Percentiles rank a stretch among this genome's conserved stretches.
These are phyloP conservation scores for Leptatherina wallacei DNA, from an alignment of 2,797 vertebrate genomes.

Conservation along the genomic window DNA sequence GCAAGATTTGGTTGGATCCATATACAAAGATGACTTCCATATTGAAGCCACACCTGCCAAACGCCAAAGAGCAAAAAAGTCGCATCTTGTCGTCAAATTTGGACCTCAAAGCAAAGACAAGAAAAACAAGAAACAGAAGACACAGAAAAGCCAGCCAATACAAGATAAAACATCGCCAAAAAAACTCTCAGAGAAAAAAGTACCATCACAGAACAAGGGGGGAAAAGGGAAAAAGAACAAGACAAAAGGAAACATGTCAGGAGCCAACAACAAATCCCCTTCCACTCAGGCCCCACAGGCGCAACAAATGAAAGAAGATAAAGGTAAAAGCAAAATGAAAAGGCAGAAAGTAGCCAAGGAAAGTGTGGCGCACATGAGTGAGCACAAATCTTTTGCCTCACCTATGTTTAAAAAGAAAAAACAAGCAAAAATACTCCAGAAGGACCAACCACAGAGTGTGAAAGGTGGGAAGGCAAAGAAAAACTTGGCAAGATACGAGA, in stretches of 20 bases:
- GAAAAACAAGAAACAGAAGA: constrained; percentile 70
- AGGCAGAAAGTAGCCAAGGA: constrained; percentile 60
- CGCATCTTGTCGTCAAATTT: constrained; percentile 79
- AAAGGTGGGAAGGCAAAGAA: constrained; percentile 66
- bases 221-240: constrained; percentile 70
- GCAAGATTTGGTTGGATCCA: constrained; percentile 65
- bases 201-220: constrained; percentile 63
- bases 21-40: constrained; percentile 59
- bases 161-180: constrained; percentile 41
- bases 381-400: constrained; percentile 39
- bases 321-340: constrained; percentile 76
- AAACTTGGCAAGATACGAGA: constrained; percentile 52
- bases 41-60: constrained; percentile 65
- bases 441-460: constrained; percentile 56
- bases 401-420: constrained; percentile 79
- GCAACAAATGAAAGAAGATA: constrained; percentile 60
- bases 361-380: constrained; percentile 28
- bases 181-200: constrained; percentile 47
- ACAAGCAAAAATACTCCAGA: constrained; percentile 53
- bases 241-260: constrained; percentile 34
- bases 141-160: constrained; percentile 48
- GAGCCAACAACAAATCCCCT: constrained; percentile 41
- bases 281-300: constrained; percentile 17
- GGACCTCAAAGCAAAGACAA: constrained; percentile 77
- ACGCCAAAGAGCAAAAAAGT: constrained; percentile 71